These are phyloP conservation scores for Heliconius nattereri DNA, from an alignment of 1,140 invertebrate genomes.

Conservation along the genomic window DNA sequence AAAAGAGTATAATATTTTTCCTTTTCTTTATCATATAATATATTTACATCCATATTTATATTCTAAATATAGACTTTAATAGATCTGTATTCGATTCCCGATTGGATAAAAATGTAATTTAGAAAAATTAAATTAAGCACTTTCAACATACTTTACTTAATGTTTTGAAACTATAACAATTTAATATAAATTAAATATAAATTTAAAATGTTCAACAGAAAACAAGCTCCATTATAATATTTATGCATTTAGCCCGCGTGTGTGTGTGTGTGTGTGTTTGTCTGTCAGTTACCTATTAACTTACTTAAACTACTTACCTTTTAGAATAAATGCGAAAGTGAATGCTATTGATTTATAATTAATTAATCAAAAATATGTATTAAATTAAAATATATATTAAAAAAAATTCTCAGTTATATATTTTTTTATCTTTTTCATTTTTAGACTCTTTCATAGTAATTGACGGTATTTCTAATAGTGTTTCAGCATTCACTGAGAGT, in stretches of 20 bases:
- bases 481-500: conserved; percentile 45
- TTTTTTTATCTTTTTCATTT: neutral
- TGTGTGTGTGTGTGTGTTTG: neutral
- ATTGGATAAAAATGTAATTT: too few relatives aligned
- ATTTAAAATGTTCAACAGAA: conserved; percentile 21
- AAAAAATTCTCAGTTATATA: neutral
- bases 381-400: too few relatives aligned
- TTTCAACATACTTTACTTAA: too few relatives aligned
- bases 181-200: neutral
- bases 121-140: too few relatives aligned
- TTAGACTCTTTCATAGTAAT: neutral
- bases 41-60: too few relatives aligned
- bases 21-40: too few relatives aligned
- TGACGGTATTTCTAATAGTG: neutral
- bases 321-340: conserved; percentile 16
- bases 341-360: conserved; percentile 11
- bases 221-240: conserved; percentile 36
- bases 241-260: conserved; percentile 25
- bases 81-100: too few relatives aligned
- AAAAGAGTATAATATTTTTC: too few relatives aligned
- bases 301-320: neutral
- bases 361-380: too few relatives aligned
- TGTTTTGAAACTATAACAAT: neutral
- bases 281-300: neutral
- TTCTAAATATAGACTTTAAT: too few relatives aligned